Evolutionary conservation across 1,140 invertebrate genomes (phyloP).

Genomic region (Diabrotica virgifera): DNA sequence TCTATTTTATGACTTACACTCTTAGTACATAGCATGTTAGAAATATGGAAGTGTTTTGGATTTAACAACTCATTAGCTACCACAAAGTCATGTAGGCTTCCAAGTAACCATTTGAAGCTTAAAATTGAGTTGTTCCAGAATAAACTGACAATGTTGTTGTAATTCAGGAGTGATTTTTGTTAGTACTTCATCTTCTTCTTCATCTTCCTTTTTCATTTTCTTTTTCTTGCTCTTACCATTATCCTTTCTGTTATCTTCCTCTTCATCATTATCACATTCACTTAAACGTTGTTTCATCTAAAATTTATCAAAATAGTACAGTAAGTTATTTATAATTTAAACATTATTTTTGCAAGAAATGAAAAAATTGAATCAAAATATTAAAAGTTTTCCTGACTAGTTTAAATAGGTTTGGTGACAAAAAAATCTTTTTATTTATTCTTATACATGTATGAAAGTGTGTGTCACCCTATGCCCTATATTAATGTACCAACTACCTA

Average conservation of each 20-base stretch:
- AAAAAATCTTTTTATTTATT: no score
- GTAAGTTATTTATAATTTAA: neutral
- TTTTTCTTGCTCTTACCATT: slow-evolving; percentile 52
- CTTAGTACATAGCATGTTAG: no score
- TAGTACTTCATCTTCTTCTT: slow-evolving; percentile 56
- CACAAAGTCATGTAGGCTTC: slow-evolving; percentile 51
- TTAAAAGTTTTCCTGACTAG: no score
- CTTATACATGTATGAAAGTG: no score
- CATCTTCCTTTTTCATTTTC: slow-evolving; percentile 58
- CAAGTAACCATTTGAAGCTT: slow-evolving; percentile 67
- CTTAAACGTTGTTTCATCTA: slow-evolving; percentile 50
- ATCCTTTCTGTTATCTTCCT: slow-evolving; percentile 51
- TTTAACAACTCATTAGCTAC: neutral
- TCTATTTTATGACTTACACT: no score
- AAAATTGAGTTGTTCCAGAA: slow-evolving; percentile 69
- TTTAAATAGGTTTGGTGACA: no score
- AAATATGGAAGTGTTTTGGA: neutral
- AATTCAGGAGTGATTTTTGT: slow-evolving; percentile 55
- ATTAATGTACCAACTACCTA: no score
- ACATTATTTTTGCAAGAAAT: neutral
- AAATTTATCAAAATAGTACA: slow-evolving; percentile 16
- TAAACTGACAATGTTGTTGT: slow-evolving; percentile 58
- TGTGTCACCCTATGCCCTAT: no score
- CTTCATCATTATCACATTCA: slow-evolving; percentile 51
- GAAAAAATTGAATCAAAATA: no score